These are phyloP conservation scores for Mirounga angustirostris DNA, from an alignment of 2,113 vertebrate genomes.

Conservation along the genomic window DNA sequence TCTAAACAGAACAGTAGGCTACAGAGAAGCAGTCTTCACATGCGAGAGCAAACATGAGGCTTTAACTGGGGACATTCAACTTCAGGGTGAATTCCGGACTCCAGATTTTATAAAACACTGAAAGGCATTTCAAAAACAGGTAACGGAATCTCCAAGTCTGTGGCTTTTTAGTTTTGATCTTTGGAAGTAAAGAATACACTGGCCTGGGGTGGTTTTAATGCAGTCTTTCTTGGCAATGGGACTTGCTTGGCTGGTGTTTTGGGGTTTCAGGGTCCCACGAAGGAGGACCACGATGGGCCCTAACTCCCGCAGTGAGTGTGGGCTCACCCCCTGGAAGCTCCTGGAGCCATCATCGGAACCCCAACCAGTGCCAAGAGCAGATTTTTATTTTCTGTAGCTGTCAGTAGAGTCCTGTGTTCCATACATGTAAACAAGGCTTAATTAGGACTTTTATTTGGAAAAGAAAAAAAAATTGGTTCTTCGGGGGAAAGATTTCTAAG, in stretches of 20 bases:
- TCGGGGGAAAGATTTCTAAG: constrained; percentile 51
- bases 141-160: background rate
- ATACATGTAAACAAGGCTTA: constrained; percentile 69
- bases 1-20: constrained; percentile 67
- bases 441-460: constrained; percentile 79
- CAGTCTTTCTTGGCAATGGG: constrained; percentile 15
- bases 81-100: constrained; percentile 58
- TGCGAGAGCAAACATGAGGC: constrained; percentile 36
- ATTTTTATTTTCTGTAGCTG: background rate
- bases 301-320: background rate
- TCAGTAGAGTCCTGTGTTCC: constrained; percentile 55
- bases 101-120: constrained; percentile 52
- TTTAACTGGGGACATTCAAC: background rate
- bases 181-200: constrained; percentile 47
- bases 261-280: background rate
- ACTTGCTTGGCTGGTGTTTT: background rate
- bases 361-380: background rate
- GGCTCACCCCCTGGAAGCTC: background rate
- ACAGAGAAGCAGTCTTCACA: constrained; percentile 42
- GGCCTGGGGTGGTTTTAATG: background rate
- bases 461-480: constrained; percentile 75
- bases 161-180: constrained; percentile 23
- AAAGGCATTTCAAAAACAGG: background rate
- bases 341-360: background rate
- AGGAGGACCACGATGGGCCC: background rate